Evolutionary conservation across 1,140 invertebrate species (phyloP), one percentile per base, ranked within the genome.

Genomic region (Thaumetopoea pityocampa): DNA sequence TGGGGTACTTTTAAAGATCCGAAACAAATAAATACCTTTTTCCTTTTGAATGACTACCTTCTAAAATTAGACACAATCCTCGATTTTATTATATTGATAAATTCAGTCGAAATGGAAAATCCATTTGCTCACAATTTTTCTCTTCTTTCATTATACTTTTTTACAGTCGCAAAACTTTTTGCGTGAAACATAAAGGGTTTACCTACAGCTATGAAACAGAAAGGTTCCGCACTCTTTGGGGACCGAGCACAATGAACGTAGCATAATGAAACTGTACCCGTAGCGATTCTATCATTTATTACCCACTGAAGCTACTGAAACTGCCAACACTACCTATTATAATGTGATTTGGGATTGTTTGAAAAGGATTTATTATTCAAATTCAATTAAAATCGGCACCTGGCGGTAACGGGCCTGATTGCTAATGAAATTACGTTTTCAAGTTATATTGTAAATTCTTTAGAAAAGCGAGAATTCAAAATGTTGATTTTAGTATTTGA

Each of bases 201-300:
- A 40, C 41, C 36, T 40, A 53, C 50, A 36, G 54, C 46, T 43
- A 41, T 15, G 51, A 46, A 38, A 40, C 48, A 44, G 49, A 59
- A 54, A 53, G 56, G 52, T 53, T 51, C 46, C 51, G 33, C 42
- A 41, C 51, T 56, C 60, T 54, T 58, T 34, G 22, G 65, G 58
- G 61, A 59, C 26, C 32, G 49, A 38, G 27, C 44, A 67, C 64
- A 67, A 64, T 64, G 51, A 60, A 32, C 38, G 50, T 48, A 51
- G 51, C 58, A 57, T 68, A 67, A 61, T 67, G 56, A 64, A 67
- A 67, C 45, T 57, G 54, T 51, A 44, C 50, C 53, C 43, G 41
- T 34, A 38, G 45, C 51, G 40, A 54, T 55, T 51, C 33, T 35
- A 53, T 59, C 52, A 51, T 47, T 59, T 42, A 59, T 52, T 55